Evolutionary conservation across 2,113 vertebrate genomes (phyloP).

Genomic region (Peromyscus polionotus): DNA sequence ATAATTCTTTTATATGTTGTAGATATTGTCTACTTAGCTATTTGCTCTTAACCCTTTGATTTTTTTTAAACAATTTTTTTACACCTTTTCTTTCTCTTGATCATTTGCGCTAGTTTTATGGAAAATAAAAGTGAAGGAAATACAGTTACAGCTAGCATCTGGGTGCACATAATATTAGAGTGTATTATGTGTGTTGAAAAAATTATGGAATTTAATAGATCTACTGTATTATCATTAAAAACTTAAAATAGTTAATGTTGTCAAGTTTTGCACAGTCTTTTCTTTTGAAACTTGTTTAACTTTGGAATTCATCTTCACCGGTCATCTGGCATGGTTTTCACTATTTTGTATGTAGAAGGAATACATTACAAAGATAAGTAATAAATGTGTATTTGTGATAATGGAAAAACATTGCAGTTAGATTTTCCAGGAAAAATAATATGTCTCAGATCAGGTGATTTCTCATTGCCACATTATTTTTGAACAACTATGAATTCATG

Average conservation of each 20-base stretch:
- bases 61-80: neutral
- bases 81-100: neutral
- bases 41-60: neutral
- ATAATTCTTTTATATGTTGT: slow-evolving; percentile 8
- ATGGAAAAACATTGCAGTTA: slow-evolving; percentile 27
- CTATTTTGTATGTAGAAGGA: slow-evolving; percentile 8
- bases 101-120: slow-evolving; percentile 15
- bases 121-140: slow-evolving; percentile 14
- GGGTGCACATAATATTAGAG: neutral
- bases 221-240: slow-evolving; percentile 26
- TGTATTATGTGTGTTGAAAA: neutral
- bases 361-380: slow-evolving; percentile 9
- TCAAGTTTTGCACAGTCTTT: slow-evolving; percentile 14
- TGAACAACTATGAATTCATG: neutral
- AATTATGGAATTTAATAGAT: slow-evolving; percentile 1
- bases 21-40: neutral
- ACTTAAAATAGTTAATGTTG: neutral
- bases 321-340: neutral
- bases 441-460: neutral
- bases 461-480: slow-evolving; percentile 29
- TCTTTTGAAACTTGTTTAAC: slow-evolving; percentile 46
- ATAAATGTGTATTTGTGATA: slow-evolving; percentile 1
- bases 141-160: neutral
- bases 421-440: slow-evolving; percentile 36
- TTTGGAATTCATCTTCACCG: slow-evolving; percentile 25